These are phyloP conservation scores for Vombatus ursinus DNA, from an alignment of 2,113 vertebrate species.

Conservation along the genomic window DNA sequence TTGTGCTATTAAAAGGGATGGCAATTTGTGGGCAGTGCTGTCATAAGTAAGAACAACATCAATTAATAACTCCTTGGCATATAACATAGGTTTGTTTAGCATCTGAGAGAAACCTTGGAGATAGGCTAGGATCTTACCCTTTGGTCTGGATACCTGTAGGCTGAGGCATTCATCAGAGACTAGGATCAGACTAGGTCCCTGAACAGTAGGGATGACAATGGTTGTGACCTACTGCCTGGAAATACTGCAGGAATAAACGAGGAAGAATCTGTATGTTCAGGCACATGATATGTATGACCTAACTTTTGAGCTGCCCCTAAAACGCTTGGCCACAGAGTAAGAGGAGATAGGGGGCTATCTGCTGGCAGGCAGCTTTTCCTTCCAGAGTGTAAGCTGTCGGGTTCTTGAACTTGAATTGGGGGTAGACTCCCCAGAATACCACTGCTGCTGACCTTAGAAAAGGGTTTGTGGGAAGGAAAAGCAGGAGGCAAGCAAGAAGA, in stretches of 20 bases:
- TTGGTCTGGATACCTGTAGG: background rate
- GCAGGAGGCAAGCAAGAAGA: background rate
- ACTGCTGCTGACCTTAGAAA: background rate
- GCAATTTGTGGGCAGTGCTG: conserved; percentile 25
- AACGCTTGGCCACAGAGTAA: background rate
- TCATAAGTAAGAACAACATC: background rate
- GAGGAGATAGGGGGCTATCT: background rate
- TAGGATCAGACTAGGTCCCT: conserved; percentile 13
- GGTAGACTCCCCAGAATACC: background rate
- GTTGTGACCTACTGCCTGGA: background rate
- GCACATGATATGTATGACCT: background rate
- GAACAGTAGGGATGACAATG: background rate
- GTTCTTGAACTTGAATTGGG: background rate
- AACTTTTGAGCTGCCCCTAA: background rate
- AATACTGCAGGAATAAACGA: background rate
- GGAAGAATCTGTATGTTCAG: background rate
- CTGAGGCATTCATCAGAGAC: background rate
- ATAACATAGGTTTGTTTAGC: background rate
- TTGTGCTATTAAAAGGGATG: conserved; percentile 19
- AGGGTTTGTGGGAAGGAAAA: background rate
- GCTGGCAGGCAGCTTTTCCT: background rate
- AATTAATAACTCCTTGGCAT: conserved; percentile 43
- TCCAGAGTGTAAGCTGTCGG: background rate
- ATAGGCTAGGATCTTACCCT: conserved; percentile 38
- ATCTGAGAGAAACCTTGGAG: conserved; percentile 29